These are phyloP conservation scores for Apodemia zela DNA, from an alignment of 2,888 invertebrate species.

Conservation along the genomic window DNA sequence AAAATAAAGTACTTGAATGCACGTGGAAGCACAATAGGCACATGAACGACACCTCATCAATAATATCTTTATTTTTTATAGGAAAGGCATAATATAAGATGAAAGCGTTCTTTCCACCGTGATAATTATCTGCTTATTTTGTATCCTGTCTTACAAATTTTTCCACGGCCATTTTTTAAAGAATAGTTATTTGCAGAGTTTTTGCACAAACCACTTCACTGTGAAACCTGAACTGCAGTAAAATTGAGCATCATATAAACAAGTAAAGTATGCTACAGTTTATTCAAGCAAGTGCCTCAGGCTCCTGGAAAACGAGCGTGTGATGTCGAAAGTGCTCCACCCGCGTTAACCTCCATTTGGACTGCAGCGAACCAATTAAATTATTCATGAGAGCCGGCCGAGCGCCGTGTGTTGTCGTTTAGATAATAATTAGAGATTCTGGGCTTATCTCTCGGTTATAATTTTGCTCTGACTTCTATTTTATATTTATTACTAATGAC, in stretches of 20 bases:
- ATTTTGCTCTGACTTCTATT: constrained; percentile 29
- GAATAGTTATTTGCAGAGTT: no score
- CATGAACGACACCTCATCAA: no score
- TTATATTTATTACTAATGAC: constrained; percentile 15
- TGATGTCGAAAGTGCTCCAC: constrained; percentile 24
- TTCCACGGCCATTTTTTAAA: no score
- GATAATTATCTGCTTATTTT: no score
- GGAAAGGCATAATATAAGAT: no score
- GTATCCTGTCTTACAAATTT: no score
- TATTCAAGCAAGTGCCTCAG: constrained; percentile 21
- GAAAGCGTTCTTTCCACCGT: no score
- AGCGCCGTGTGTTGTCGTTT: constrained; percentile 38
- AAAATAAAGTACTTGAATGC: no score
- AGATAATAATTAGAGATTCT: constrained; percentile 43
- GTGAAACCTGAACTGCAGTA: neutral
- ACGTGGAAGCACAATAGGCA: no score
- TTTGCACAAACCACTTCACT: neutral
- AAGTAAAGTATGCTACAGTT: constrained; percentile 23
- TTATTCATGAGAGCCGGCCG: constrained; percentile 59
- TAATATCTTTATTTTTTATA: no score
- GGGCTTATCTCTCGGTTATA: constrained; percentile 37
- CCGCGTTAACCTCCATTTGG: constrained; percentile 28
- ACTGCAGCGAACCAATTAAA: constrained; percentile 50
- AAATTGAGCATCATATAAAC: neutral
- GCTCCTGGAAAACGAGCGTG: constrained; percentile 26